Evolutionary conservation across 2,888 invertebrate species (phyloP), one percentile per base, ranked within the genome.

Genomic region (Pristionchus japonicus): DNA sequence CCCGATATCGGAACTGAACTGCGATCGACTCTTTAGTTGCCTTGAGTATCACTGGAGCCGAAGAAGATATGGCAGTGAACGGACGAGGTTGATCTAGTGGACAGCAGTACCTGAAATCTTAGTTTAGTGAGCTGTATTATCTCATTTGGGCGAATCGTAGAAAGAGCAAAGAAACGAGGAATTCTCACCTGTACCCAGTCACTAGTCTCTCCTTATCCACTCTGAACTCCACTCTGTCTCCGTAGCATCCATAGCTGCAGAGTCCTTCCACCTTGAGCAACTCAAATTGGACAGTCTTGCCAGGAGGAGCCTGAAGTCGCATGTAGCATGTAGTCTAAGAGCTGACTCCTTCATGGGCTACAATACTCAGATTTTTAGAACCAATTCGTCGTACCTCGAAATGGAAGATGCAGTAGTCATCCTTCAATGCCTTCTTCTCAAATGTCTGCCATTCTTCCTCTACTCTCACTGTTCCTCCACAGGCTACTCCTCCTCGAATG

Each of bases 31-130:
- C 37, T 27, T 43, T 43, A 0, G 77, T 77, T 77, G 82, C 49
- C 23, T 83, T 83, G 52, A 83, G 31, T 34, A 83, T 83, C 34
- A 83, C 82, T 15, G 82, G 49, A 83, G 52, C 52, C 23, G 82
- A 83, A 34, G 82, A 83, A 11, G 82, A 83, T 23, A 34, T 15
- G 11, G 82, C 20, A 20, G 82, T 83, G 52, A 83, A 83, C 31
- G 9, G 52, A 49, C 82, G 82, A 83, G 23, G 17, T 7, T 23
- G 20, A 52, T 83, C 31, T 0, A 52, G 17, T 20, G 82, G 82
- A 52, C 82, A 83, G 52, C 82, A 83, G 52, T 49, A 83, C 9
- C 82, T 83, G 52, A n/a, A n/a, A n/a, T n/a, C n/a, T n/a, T n/a
- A n/a, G n/a, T n/a, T n/a, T n/a, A n/a, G n/a, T n/a, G n/a, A n/a